These are phyloP conservation scores for Erynnis tages DNA, from an alignment of 2,888 invertebrate genomes.

Conservation along the genomic window DNA sequence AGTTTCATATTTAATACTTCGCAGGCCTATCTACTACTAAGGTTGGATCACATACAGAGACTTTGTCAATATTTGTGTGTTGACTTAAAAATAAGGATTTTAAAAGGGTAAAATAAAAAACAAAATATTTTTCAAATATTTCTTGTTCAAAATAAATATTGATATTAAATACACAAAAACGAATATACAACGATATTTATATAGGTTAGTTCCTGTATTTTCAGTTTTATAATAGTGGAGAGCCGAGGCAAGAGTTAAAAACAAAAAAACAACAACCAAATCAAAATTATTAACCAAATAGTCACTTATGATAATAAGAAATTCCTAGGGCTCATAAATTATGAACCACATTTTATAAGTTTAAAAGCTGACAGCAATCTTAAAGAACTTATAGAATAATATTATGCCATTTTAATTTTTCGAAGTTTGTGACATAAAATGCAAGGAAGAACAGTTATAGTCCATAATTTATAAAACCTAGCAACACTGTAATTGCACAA, in stretches of 20 bases:
- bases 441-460: too few species aligned
- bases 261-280: background rate
- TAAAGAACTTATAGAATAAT: background rate
- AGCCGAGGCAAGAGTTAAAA: background rate
- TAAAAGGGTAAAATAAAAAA: background rate
- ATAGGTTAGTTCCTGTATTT: conserved; percentile 10
- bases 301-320: too few species aligned
- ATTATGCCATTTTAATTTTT: too few species aligned
- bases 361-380: background rate
- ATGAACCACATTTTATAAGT: too few species aligned
- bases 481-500: too few species aligned
- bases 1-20: too few species aligned
- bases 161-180: conserved; percentile 9
- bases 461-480: too few species aligned
- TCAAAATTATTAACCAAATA: background rate
- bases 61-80: too few species aligned
- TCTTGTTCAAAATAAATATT: conserved; percentile 6
- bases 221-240: conserved; percentile 6
- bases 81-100: too few species aligned
- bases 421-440: too few species aligned
- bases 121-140: background rate
- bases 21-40: too few species aligned
- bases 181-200: background rate
- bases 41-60: too few species aligned
- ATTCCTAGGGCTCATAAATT: background rate